A percentile compares a stretch with the other conserved stretches of the same genome.
These are phyloP conservation scores for Alectoris magna DNA, from an alignment of 2,797 vertebrate genomes.

Conservation along the genomic window DNA sequence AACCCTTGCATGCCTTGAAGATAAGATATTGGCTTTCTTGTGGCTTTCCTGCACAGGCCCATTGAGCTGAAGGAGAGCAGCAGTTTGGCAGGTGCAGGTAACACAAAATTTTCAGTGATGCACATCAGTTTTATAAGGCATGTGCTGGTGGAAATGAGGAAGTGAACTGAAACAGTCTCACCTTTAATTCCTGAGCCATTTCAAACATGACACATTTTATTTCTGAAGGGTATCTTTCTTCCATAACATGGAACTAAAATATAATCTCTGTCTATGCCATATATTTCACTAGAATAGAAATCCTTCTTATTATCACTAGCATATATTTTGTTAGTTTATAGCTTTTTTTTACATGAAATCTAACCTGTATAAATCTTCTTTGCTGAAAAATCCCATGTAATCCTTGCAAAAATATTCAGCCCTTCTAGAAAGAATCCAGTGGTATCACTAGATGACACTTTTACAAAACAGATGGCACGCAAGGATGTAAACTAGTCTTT, in stretches of 20 bases:
- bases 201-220: neutral
- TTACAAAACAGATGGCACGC: neutral
- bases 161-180: neutral
- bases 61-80: neutral
- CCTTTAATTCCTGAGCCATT: neutral
- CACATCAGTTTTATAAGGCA: neutral
- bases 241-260: neutral
- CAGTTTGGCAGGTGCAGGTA: neutral
- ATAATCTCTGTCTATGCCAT: neutral
- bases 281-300: neutral
- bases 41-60: neutral
- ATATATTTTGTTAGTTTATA: neutral
- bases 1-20: neutral
- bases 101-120: neutral
- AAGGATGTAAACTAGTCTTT: neutral
- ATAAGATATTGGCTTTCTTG: neutral
- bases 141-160: neutral
- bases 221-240: neutral
- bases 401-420: neutral
- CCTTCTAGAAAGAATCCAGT: neutral
- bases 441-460: neutral
- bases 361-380: neutral
- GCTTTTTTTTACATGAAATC: neutral
- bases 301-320: neutral
- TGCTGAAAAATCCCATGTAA: neutral